Conservation (phyloP, 2,113 vertebrate genomes). For the Corythornis cristatus region DNA sequence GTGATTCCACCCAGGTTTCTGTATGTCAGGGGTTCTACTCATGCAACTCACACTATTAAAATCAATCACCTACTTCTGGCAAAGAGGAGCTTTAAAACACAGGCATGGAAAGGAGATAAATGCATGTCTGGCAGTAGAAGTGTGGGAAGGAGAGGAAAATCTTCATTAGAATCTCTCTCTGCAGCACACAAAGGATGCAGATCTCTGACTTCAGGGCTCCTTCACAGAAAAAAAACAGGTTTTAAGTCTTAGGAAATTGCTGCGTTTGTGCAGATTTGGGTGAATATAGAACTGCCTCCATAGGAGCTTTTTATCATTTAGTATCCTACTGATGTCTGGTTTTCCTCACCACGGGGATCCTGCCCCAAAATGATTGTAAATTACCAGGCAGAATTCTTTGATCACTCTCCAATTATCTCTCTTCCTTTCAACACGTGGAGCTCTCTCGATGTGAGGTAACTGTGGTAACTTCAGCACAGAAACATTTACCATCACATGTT, state of each 20-base stretch:
- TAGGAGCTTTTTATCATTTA: slow-evolving; percentile 32
- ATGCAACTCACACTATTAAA: not conserved
- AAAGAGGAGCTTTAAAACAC: not conserved
- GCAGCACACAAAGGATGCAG: not conserved
- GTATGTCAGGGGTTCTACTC: not conserved
- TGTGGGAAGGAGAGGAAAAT: not conserved
- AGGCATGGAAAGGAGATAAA: not conserved
- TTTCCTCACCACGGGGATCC: slow-evolving; percentile 38
- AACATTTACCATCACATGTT: not conserved
- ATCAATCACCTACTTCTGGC: not conserved
- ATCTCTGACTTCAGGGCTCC: not conserved
- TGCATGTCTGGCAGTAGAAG: not conserved
- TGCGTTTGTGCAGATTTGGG: not conserved
- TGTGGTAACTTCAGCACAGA: not conserved
- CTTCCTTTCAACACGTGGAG: not conserved
- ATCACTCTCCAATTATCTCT: slow-evolving; percentile 41
- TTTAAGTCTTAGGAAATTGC: not conserved
- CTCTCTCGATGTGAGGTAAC: not conserved
- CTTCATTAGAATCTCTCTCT: not conserved
- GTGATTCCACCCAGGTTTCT: not conserved
- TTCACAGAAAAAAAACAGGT: not conserved
- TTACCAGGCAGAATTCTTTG: slow-evolving; percentile 55
- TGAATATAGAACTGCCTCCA: not conserved
- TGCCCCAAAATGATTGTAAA: slow-evolving; percentile 23
- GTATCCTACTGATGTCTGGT: slow-evolving; percentile 19